Percentiles rank a stretch among this genome's conserved stretches.
Evolutionary conservation across 2,113 vertebrate species (phyloP).

Genomic region (Naja naja): DNA sequence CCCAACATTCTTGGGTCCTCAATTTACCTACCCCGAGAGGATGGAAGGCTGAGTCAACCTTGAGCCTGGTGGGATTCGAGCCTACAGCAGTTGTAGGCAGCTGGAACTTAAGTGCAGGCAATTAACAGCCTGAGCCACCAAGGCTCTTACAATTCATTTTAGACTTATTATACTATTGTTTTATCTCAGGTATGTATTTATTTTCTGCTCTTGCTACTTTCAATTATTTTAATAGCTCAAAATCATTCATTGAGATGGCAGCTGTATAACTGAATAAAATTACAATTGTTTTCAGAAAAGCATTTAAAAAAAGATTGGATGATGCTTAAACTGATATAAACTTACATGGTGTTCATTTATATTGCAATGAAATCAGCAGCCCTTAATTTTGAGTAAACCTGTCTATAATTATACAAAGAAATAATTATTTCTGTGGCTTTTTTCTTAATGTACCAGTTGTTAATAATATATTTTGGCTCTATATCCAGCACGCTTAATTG

Average conservation of each 20-base stretch:
- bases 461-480: background rate
- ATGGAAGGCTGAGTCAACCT: no score
- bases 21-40: no score
- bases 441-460: background rate
- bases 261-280: background rate
- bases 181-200: background rate
- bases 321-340: background rate
- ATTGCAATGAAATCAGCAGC: background rate
- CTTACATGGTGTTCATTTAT: background rate
- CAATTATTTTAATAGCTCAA: background rate
- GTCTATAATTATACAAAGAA: background rate
- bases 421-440: background rate
- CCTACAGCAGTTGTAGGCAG: no score
- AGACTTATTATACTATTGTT: background rate
- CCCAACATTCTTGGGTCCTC: no score
- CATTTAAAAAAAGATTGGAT: background rate
- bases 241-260: background rate
- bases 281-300: background rate
- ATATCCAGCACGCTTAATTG: background rate
- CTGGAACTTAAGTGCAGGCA: no score
- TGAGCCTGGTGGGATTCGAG: no score
- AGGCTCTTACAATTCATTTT: no score
- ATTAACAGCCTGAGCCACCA: no score
- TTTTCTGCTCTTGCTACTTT: background rate
- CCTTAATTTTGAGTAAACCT: background rate